Evolutionary conservation across 2,888 invertebrate species (phyloP), one percentile per base, ranked within the genome.

Genomic region (Dryobota labecula): DNA sequence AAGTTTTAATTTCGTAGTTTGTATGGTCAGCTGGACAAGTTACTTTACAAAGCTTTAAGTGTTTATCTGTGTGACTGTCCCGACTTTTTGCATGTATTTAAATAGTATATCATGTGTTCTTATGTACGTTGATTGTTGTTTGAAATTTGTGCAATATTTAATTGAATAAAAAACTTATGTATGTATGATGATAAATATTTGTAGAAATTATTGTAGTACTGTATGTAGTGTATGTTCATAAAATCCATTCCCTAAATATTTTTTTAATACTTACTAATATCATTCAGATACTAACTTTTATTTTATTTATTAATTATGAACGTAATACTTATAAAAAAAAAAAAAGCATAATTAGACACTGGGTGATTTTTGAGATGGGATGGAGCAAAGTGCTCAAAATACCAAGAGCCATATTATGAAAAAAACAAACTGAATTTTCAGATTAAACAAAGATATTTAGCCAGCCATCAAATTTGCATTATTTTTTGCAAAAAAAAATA

Each of bases 1-100:
- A 96, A 91, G 90, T 80, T 53, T 27, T 15, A 33, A 58, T 36
- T 18, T 8, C 43, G 53, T 8, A 36, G 0, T 47, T 43, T 20
- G 9, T 30, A 18, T n/a, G n/a, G n/a, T n/a, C 1, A 0, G 51
- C 18, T 15, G n/a, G n/a, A n/a, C 33, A 41, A 8, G 43, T n/a
- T 38, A 1, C 38, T 13, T 33, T 57, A 3, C 2, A 13, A 62
- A 45, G 43, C 36, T 30, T 53, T 49, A 8, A 67, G 53, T 43
- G 41, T 41, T 60, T 49, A 56, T 51, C 33, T 57, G 36, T 0
- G 27, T 56, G 51, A 60, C 11, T 82, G 54, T 53, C 41, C 47
- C 36, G 13, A 43, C 9, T 47, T 27, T 49, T 43, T 76, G 70
- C 72, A 33, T 74, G 80, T 73, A 65, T 82, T 61, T 60, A 36